phyloP scores from a whole-genome alignment of 2,888 invertebrate genomes.

The Bellardia bayeri region DNA sequence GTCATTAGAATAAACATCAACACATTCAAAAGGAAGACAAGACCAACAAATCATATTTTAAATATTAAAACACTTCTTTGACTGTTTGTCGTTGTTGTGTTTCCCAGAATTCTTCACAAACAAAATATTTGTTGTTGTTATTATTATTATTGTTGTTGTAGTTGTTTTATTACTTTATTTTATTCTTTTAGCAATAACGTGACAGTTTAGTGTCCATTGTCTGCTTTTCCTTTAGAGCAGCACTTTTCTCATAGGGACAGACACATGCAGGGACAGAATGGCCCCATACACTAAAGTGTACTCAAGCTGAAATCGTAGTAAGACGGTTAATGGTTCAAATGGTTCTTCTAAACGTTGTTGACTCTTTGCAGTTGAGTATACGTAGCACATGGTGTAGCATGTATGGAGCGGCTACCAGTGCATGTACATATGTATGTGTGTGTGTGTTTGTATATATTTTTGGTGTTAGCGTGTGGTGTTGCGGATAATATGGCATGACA shows the following conservation, averaged over 20 bases:
- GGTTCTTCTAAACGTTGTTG: constrained; percentile 44
- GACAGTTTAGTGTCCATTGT: constrained; percentile 75
- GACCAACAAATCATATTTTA: constrained; percentile 65
- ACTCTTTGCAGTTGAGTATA: constrained; percentile 31
- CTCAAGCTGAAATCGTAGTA: constrained; percentile 67
- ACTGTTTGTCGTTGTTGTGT: constrained; percentile 36
- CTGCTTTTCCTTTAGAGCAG: constrained; percentile 45
- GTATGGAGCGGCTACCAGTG: neutral
- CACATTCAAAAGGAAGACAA: constrained; percentile 60
- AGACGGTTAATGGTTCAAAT: constrained; percentile 59
- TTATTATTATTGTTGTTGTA: constrained; percentile 27
- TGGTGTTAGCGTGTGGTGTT: constrained; percentile 71
- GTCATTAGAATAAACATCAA: constrained; percentile 71
- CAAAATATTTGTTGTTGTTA: constrained; percentile 37
- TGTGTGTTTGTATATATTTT: neutral
- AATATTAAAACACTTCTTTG: constrained; percentile 61
- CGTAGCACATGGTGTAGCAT: neutral
- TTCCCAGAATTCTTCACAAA: constrained; percentile 51
- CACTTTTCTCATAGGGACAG: neutral
- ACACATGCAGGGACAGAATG: constrained; percentile 11
- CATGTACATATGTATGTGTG: neutral
- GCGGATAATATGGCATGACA: constrained; percentile 75
- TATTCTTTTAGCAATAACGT: constrained; percentile 74
- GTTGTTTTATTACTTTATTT: constrained; percentile 57
- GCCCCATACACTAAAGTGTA: constrained; percentile 35